phyloP scores from a whole-genome alignment of 2,888 invertebrate genomes.

The Drosophila lutescens region DNA sequence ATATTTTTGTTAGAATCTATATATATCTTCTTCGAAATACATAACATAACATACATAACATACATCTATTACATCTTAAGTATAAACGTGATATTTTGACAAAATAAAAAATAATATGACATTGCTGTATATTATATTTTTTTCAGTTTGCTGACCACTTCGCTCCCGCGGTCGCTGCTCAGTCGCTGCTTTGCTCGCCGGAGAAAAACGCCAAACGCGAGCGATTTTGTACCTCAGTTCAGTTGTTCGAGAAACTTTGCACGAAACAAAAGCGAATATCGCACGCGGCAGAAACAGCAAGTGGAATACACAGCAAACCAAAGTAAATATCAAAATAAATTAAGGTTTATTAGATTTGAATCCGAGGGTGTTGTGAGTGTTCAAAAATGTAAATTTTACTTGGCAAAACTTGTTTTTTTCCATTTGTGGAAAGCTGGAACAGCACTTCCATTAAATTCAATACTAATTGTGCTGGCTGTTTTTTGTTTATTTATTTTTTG shows the following conservation, averaged over 20 bases:
- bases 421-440: background rate
- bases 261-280: constrained; percentile 55
- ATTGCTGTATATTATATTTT: background rate
- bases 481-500: constrained; percentile 27
- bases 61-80: too few relatives aligned
- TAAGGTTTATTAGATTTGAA: constrained; percentile 1
- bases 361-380: background rate
- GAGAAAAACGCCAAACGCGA: constrained; percentile 30
- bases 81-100: too few relatives aligned
- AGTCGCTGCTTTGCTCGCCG: constrained; percentile 27
- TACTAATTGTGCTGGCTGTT: constrained; percentile 10
- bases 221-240: constrained; percentile 57
- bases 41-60: too few relatives aligned
- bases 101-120: too few relatives aligned
- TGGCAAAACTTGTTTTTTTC: background rate
- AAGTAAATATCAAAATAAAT: constrained; percentile 41
- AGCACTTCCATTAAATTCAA: constrained; percentile 14
- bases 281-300: constrained; percentile 47
- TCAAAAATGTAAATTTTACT: background rate
- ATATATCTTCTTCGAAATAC: too few relatives aligned
- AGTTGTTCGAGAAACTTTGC: constrained; percentile 73
- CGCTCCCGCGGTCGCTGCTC: constrained; percentile 13
- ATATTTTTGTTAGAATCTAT: too few relatives aligned
- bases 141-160: constrained; percentile 15
- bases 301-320: constrained; percentile 43